phyloP scores from a whole-genome alignment of 1,140 invertebrate species.

The Zaprionus ghesquierei region DNA sequence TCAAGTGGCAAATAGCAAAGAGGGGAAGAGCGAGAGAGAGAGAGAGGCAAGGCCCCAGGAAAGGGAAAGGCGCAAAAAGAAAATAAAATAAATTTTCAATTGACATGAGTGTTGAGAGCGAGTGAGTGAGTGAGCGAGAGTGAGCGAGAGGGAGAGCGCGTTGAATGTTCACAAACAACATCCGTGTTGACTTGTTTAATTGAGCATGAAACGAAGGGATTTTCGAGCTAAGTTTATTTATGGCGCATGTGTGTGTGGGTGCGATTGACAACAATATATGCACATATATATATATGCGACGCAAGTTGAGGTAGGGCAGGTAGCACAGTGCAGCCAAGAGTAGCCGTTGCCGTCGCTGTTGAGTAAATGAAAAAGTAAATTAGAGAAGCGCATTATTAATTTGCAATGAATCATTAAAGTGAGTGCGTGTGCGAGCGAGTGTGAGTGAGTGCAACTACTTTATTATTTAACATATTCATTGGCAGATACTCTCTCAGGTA shows the following conservation, averaged over 20 bases:
- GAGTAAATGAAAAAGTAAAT: not conserved
- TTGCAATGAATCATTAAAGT: slow-evolving; percentile 7
- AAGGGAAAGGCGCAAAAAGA: not conserved
- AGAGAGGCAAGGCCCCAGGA: not conserved
- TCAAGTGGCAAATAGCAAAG: slow-evolving; percentile 48
- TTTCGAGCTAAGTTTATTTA: slow-evolving; percentile 20
- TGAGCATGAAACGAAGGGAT: slow-evolving; percentile 40
- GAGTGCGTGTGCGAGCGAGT: not conserved
- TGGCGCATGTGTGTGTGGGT: not conserved
- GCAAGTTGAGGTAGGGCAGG: slow-evolving; percentile 14
- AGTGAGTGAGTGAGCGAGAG: not conserved
- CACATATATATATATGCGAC: not conserved
- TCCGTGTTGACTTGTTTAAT: slow-evolving; percentile 52
- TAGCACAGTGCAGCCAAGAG: not conserved
- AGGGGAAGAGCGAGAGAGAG: not conserved
- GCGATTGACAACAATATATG: slow-evolving; percentile 3
- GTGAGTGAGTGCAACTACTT: not conserved
- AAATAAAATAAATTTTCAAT: slow-evolving; percentile 28
- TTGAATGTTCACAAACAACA: slow-evolving; percentile 38
- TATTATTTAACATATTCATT: not conserved
- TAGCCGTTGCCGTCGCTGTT: no score
- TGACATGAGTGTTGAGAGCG: slow-evolving; percentile 23
- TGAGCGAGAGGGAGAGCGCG: not conserved
- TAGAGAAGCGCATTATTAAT: not conserved
- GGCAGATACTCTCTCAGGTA: not conserved